Base-by-base conservation (phyloP, 2,113 vertebrate species). In the Oryzias woworae region DNA sequence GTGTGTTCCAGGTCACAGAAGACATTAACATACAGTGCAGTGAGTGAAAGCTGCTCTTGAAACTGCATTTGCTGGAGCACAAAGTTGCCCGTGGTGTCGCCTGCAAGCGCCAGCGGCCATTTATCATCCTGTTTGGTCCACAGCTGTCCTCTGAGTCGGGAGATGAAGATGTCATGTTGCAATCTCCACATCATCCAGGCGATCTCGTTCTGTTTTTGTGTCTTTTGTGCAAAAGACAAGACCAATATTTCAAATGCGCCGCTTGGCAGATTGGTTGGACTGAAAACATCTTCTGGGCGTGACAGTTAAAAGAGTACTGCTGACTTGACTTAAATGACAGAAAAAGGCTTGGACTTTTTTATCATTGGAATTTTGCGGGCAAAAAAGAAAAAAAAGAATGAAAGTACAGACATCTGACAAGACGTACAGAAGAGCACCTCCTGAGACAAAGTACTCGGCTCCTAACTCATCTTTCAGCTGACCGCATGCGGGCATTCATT, bases 141-240 rank as follows among this genome's bases (percentile, higher is more conserved):
- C 79, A 72, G 78, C 67, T 78, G 77, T 82, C 68, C 66, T 68
- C 73, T 23, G 63, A 67, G 69, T 58, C 68, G 24, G 41, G 54
- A 81, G 83, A 87, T 74, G 78, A 73, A 80, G 79, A 79, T 77
- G 85, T 84, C 85, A 77, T 5, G 63, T 71, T 67, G 56, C 53
- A 56, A 65, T 80, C 79, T 77, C 55, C 53, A 26, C 69, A 68
- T 74, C 73, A 73, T 61, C 67, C 68, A 62, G 63, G 17, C 53
- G 44, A 63, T 76, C 61, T 76, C 47, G 20, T 59, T 53, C 53
- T 15, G 23, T 61, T 36, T 65, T 68, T 62, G 51, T 75, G 50
- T 61, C 69, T 66, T 68, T 81, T 87, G 84, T 84, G 70, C 81
- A 75, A 62, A 58, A 75, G 59, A 69, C 66, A 59, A 56, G 52